Base-by-base conservation (phyloP, 2,888 invertebrate genomes). In the Slavum lentiscoides region DNA sequence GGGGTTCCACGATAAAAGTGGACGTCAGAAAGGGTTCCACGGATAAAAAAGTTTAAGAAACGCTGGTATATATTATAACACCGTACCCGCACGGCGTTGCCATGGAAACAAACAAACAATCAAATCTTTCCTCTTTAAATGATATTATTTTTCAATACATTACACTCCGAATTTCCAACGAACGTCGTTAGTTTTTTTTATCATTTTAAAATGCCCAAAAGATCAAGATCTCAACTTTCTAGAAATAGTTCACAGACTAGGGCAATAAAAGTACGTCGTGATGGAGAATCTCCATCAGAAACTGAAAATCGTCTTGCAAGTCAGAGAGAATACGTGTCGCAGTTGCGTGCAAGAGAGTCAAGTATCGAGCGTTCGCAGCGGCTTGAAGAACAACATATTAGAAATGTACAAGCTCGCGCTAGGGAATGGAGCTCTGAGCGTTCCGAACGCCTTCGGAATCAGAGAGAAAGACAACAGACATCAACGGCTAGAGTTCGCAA, bases 251-350 rank as follows among this genome's bases (percentile, higher is more conserved):
- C 30, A 30, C 30, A 30, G 30, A 4, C 30, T 4, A 30, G 4
- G 30, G 30, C 30, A 30, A 30, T 30, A 30, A 30, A 30, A 30
- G 4, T 30, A 30, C 30, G 30, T 62, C 64, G 64, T 64, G 19
- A 64, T 64, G 17, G 37, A 64, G 17, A 64, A 64, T 39, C 64
- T 64, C 64, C 37, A 64, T 64, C 64, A 37, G 64, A 64, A 64
- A 64, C 69, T 69, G 69, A 69, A 69, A 69, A 69, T 69, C 69
- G 69, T 69, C 69, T 69, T 69, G 69, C 49, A 69, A 69, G 69
- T 69, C 69, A 21, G 69, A 49, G 49, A 69, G 69, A 69, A 43
- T 30, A 30, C 30, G 30, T 4, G 30, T 30, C 30, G 30, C 30
- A 30, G 4, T 30, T 4, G 30, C 4, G 30, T 30, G n/a, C n/a